Base-by-base conservation (phyloP, 2,888 invertebrate species). In the Netelia fuscicornis region DNA sequence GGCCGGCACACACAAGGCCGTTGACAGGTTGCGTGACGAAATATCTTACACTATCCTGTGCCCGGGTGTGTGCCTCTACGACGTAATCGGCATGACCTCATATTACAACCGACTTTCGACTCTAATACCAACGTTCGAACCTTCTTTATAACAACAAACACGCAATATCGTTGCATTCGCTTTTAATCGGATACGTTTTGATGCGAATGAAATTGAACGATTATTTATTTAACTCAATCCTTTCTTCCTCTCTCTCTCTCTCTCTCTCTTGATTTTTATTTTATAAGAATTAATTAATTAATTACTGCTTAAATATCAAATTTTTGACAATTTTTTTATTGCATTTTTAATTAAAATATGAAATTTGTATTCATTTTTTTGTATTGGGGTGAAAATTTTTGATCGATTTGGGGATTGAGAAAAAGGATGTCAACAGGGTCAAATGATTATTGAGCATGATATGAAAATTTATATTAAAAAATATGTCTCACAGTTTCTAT, bases 11-110 rank as follows among this genome's bases (percentile, higher is more conserved):
- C 81, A 70, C 89, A 89, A 90, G 89, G 89, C 89, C 88, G 88
- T 86, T 88, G 88, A 89, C 86, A 88, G 86, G 84, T 87, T 85
- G 81, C 86, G 83, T 89, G 89, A 91, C 88, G 87, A 87, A 90
- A 89, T 83, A 84, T 84, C 84, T 89, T 81, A 84, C 80, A 64
- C 68, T 60, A 60, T 84, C 82, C 81, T 65, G 74, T 81, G 20
- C 20, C 83, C 67, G 79, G 64, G 62, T 71, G 82, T 54, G 48
- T 72, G 54, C 56, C 72, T 80, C 67, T 67, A 23, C 76, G 82
- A 88, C 86, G 87, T 85, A 88, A 88, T 78, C 80, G 77, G 78
- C 82, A 76, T 78, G 84, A 84, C 71, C 85, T 83, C 85, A 82
- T 82, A 82, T 80, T 80, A 80, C 85, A 76, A 56, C 65, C 76